Evolutionary conservation across 2,888 invertebrate species (phyloP), one percentile per base, ranked within the genome.

Genomic region (Leptothorax acervorum): DNA sequence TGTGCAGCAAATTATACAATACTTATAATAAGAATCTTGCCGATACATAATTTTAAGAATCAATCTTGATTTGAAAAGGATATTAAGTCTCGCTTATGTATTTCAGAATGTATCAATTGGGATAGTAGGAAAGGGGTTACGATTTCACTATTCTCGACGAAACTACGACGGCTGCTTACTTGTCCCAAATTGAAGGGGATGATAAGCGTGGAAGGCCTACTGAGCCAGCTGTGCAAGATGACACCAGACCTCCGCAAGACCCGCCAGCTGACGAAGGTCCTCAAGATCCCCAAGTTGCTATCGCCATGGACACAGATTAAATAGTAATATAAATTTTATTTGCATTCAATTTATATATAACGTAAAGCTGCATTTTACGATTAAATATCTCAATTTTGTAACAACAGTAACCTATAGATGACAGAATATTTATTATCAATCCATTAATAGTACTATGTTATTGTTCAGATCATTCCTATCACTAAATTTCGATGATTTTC

Each of bases 81-180:
- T 35, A 35, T 9, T 42, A 42, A 11, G 8, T 65, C 2, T 57
- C 1, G 15, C 3, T 83, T 31, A 63, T 84, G 23, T 65, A 6
- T 94, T 94, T 78, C 95, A 97, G 97, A 99, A 99, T 93, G 99
- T 99, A 51, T 98, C 99, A 0, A 97, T 99, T 92, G 98, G 98
- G 0, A 96, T 99, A 82, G 99, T 99, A 3, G 99, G 99, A 1
- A 97, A 98, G 90, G 90, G 97, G 96, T 87, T 97, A 97, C 39
- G 96, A 97, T 0, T 98, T 99, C 90, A 97, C 97, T 86, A 97
- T 99, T 83, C 96, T 97, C 83, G 97, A 97, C 85, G 99, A 99
- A 92, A 96, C 97, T 1, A 97, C 96, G 85, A 97, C 96, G 8
- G 95, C 96, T 55, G 95, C 95, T 51, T 97, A 96, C 91, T 94